Evolutionary conservation across 2,113 vertebrate species (phyloP), one percentile per base, ranked within the genome.

Genomic region (Pandion haliaetus): DNA sequence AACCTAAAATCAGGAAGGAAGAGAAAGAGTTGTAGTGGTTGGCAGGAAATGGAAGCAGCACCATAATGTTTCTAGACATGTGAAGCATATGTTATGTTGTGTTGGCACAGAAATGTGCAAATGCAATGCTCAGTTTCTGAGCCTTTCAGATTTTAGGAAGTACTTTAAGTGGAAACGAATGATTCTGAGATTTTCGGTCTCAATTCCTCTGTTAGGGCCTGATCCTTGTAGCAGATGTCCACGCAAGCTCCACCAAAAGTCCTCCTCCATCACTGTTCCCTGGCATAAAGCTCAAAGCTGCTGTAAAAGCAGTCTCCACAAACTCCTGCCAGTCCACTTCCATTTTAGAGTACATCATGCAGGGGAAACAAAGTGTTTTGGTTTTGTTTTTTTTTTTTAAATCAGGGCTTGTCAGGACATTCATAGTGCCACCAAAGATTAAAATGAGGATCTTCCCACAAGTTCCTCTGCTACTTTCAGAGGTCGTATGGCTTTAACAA

Each of bases 31-130:
- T 70, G 69, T 95, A 34, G 8, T 32, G 38, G 54, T 89, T 97
- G 90, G 91, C 94, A 95, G 78, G 86, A 95, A 95, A 96, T 91
- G 74, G 91, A 94, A 94, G 90, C 57, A 82, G 82, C 71, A 84
- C 84, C 86, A 84, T 95, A 93, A 93, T 91, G 91, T 92, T 97
- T 95, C 96, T 95, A 93, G 88, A 95, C 8, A 19, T 85, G 79
- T 97, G 87, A 94, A 96, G 45, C 87, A 90, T 97, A 93, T 96
- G 93, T 91, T 97, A 57, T 44, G 36, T 84, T 78, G 89, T 80
- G 86, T 78, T 97, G 94, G 91, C 95, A 87, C 74, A 91, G 84
- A 94, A 96, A 97, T 84, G 90, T 94, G 90, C 90, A 97, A 96
- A 95, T 38, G 62, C 57, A 95, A 78, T 83, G 93, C 90, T 96